A percentile compares a stretch with the other conserved stretches of the same genome.
Evolutionary conservation across 2,888 invertebrate species (phyloP).

Genomic region (Hirtodrosophila duncani): DNA sequence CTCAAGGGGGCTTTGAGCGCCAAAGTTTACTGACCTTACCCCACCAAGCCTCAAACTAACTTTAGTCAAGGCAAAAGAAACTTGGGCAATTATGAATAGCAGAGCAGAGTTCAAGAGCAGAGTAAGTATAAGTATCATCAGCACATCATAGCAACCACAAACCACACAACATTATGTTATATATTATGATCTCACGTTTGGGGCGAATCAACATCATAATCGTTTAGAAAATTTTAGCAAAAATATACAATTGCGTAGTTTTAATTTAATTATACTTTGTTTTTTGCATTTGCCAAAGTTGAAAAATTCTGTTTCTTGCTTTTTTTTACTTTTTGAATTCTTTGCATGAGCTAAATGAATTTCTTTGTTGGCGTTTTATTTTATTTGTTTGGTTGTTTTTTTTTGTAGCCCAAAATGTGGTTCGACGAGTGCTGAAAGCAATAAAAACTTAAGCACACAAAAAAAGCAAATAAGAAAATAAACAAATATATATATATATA

Average conservation of each 20-base stretch:
- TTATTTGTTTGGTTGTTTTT: constrained; percentile 22
- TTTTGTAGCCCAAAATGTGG: constrained; percentile 8
- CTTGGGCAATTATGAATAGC: too few species aligned
- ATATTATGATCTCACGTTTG: too few species aligned
- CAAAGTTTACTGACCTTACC: too few species aligned
- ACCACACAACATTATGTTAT: too few species aligned
- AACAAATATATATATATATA: constrained; percentile 13
- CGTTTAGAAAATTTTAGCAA: too few species aligned
- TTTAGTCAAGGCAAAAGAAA: too few species aligned
- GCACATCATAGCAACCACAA: too few species aligned
- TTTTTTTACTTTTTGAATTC: constrained; percentile 11
- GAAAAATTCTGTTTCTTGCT: constrained; percentile 13
- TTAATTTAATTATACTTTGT: constrained; percentile 56
- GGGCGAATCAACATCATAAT: too few species aligned
- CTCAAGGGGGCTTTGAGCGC: too few species aligned
- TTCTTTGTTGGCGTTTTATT: constrained; percentile 20
- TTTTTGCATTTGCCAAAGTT: constrained; percentile 37
- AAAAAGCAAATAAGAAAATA: constrained; percentile 20
- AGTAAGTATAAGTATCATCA: too few species aligned
- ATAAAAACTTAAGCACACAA: constrained; percentile 28
- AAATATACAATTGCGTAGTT: constrained; percentile 62
- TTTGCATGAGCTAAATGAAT: constrained; percentile 47
- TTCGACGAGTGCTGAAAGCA: constrained; percentile 15
- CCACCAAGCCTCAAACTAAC: too few species aligned
- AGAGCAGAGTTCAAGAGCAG: too few species aligned